phyloP scores from a whole-genome alignment of 2,888 invertebrate genomes.

The Mellilla xanthometata region DNA sequence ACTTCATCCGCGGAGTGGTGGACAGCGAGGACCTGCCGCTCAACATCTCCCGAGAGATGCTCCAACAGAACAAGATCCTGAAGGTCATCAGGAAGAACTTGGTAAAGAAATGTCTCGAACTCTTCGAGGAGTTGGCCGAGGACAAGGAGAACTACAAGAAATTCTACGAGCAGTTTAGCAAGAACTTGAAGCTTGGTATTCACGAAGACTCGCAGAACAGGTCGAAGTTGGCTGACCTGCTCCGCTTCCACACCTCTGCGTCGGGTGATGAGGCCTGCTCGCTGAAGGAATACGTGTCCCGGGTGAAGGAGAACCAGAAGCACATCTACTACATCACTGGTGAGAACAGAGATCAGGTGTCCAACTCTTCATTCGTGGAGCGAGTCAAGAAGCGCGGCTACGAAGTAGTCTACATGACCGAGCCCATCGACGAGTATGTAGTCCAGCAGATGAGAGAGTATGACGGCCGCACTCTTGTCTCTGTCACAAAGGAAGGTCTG shows the following conservation, averaged over 20 bases:
- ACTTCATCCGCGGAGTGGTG: slow-evolving; percentile 98
- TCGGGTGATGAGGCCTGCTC: slow-evolving; percentile 97
- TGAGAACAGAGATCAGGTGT: slow-evolving; percentile 95
- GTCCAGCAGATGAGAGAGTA: slow-evolving; percentile 99
- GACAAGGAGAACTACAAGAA: slow-evolving; percentile 99
- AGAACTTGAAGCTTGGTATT: slow-evolving; percentile 98
- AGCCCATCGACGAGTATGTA: slow-evolving; percentile 99
- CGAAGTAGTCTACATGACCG: slow-evolving; percentile 99
- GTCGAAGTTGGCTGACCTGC: slow-evolving; percentile 93
- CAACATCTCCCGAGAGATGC: slow-evolving; percentile 99
- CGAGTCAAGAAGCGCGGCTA: slow-evolving; percentile 98
- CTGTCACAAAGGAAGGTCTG: slow-evolving; percentile 98
- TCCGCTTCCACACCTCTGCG: slow-evolving; percentile 96
- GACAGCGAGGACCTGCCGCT: slow-evolving; percentile 99
- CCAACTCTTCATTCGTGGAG: slow-evolving; percentile 98
- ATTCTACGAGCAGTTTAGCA: slow-evolving; percentile 98
- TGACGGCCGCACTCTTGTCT: slow-evolving; percentile 97
- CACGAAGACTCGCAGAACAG: slow-evolving; percentile 98
- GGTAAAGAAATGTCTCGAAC: slow-evolving; percentile 98
- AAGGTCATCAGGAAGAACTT: slow-evolving; percentile 99
- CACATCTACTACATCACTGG: slow-evolving; percentile 99
- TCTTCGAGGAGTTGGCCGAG: slow-evolving; percentile 97
- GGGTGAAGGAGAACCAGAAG: slow-evolving; percentile 99
- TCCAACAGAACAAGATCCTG: slow-evolving; percentile 99
- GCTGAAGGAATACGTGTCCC: slow-evolving; percentile 96